Evolutionary conservation across 2,113 vertebrate species (phyloP), one percentile per base, ranked within the genome.

Genomic region (Periophthalmodon schlosseri): DNA sequence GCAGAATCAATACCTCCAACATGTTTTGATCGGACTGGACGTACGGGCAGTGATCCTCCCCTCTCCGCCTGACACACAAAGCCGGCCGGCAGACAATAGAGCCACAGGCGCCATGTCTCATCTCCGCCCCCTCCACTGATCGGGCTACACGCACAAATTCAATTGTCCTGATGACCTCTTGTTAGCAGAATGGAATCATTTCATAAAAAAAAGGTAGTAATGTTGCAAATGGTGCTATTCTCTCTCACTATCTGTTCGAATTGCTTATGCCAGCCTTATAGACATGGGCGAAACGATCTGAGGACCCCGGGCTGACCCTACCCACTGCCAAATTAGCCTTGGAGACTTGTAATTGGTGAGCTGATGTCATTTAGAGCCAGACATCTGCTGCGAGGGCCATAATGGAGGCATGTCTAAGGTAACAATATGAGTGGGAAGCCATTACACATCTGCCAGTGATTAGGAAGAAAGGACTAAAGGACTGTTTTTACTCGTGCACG

Each of bases 131-230:
- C 33, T 70, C 33, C 39, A 70, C 81, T 78, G 84, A 85, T 89
- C 79, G 75, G 74, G 52, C 77, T 73, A 71, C 77, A 86, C 74
- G 60, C 85, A 85, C 86, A 89, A 86, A 86, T 89, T 91, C 87
- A 91, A 90, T 92, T 90, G 86, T 91, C 80, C 78, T 86, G 86
- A 87, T 86, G 86, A 88, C 85, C 88, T 70, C 86, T 88, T 85
- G 83, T 91, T 91, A 90, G 82, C 77, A 78, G 76, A 86, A 84
- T 52, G 72, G 82, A 88, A 85, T 82, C 69, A 77, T 87, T 90
- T 87, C 73, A 84, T 83, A 60, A 69, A 80, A 80, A 81, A 80
- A 81, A 75, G 65, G 21, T 76, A 68, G 75, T 74, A 80, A 79
- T 83, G 80, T 70, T 61, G 50, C 69, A 81, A 86, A 91, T 90